Evolutionary conservation across 2,113 vertebrate genomes (phyloP).

Genomic region (Spermophilus dauricus): DNA sequence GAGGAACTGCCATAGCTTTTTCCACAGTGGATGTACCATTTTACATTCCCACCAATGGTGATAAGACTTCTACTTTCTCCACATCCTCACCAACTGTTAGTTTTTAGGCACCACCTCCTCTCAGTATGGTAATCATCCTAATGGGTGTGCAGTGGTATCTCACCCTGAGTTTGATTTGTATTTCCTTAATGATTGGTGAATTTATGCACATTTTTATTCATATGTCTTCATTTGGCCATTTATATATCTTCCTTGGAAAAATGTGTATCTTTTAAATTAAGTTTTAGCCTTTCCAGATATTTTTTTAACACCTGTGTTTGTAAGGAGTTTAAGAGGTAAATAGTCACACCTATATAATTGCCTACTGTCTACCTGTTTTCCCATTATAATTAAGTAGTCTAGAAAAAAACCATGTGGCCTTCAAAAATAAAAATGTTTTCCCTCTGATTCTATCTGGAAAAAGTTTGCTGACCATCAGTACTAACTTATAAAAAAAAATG

Average conservation of each 20-base stretch:
- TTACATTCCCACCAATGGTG: too few relatives aligned
- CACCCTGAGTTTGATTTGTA: neutral
- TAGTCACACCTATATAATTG: neutral
- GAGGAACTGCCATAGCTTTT: neutral
- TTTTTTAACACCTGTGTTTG: neutral
- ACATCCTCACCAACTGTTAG: neutral
- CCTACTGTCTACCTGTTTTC: neutral
- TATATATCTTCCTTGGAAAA: neutral
- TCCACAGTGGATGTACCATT: too few relatives aligned
- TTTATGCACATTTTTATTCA: neutral
- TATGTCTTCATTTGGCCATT: neutral
- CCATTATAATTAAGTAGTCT: neutral
- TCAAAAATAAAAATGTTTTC: constrained; percentile 24
- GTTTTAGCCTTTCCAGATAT: neutral
- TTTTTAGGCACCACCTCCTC: neutral
- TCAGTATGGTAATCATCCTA: neutral
- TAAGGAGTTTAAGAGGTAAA: neutral
- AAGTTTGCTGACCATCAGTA: neutral
- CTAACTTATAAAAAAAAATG: constrained; percentile 30
- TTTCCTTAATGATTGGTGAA: neutral
- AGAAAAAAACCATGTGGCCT: constrained; percentile 17
- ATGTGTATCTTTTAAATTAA: neutral
- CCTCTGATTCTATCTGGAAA: neutral
- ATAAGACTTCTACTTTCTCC: neutral
- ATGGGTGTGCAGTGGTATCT: neutral